Conservation (phyloP, 2,888 invertebrate species). For the Pinctada fucata region DNA sequence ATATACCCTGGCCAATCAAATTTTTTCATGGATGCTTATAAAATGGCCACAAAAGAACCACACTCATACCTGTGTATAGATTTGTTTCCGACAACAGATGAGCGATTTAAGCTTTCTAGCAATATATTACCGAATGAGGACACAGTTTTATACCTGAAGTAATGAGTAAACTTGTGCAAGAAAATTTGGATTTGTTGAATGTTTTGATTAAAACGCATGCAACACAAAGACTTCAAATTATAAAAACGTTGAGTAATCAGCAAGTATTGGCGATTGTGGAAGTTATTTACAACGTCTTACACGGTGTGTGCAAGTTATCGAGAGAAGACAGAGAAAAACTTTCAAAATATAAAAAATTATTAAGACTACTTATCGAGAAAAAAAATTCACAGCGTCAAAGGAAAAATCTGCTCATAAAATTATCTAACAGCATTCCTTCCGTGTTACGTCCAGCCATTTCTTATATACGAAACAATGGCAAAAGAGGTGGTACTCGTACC, state of each 20-base stretch:
- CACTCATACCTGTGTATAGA: slow-evolving; percentile 35
- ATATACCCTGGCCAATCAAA: slow-evolving; percentile 39
- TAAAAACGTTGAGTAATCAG: slow-evolving; percentile 24
- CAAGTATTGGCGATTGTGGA: slow-evolving; percentile 39
- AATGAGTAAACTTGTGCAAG: slow-evolving; percentile 6
- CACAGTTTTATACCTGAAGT: slow-evolving; percentile 32
- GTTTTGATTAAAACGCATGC: slow-evolving; percentile 27
- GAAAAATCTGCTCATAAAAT: slow-evolving; percentile 30
- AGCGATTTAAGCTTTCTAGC: slow-evolving; percentile 30
- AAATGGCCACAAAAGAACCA: slow-evolving; percentile 27
- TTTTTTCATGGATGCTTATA: slow-evolving; percentile 44
- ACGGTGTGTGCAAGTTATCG: slow-evolving; percentile 34
- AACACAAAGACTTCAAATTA: slow-evolving; percentile 24
- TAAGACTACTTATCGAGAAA: slow-evolving; percentile 41
- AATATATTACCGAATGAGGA: slow-evolving; percentile 38
- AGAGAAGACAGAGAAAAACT: slow-evolving; percentile 39
- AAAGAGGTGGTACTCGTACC: slow-evolving; percentile 21
- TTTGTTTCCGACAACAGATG: slow-evolving; percentile 33
- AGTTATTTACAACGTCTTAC: slow-evolving; percentile 44
- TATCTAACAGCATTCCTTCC: slow-evolving; percentile 29
- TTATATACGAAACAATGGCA: slow-evolving; percentile 12
- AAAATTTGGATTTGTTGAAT: slow-evolving; percentile 29
- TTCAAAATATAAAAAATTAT: slow-evolving; percentile 19
- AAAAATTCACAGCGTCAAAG: slow-evolving; percentile 2
- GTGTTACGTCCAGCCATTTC: slow-evolving; percentile 21